A percentile compares a stretch with the other conserved stretches of the same genome.
Evolutionary conservation across 2,113 vertebrate species (phyloP).

Genomic region (Oxyruncus cristatus): DNA sequence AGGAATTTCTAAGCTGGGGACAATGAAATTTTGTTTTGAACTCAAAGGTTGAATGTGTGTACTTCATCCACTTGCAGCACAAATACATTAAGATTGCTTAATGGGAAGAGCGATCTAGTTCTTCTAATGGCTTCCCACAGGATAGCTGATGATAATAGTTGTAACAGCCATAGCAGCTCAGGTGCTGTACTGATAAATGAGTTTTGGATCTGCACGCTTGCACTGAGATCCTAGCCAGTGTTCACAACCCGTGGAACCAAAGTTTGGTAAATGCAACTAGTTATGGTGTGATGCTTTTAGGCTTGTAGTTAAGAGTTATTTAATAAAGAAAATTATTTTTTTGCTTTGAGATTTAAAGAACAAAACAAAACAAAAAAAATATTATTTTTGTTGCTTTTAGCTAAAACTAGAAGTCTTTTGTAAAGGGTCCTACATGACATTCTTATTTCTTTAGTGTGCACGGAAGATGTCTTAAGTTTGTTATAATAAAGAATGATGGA

Average conservation of each 20-base stretch:
- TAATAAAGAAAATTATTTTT: not conserved
- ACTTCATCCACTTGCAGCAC: not conserved
- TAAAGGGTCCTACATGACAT: not conserved
- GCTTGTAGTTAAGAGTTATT: not conserved
- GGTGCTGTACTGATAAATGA: not conserved
- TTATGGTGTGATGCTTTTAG: not conserved
- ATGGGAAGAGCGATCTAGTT: not conserved
- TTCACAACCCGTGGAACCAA: not conserved
- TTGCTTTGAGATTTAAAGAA: not conserved
- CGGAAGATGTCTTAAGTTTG: not conserved
- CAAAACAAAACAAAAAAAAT: not conserved
- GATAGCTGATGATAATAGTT: not conserved
- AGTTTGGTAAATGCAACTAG: not conserved
- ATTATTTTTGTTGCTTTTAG: not conserved
- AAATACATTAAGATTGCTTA: not conserved
- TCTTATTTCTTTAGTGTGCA: not conserved
- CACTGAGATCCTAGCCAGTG: not conserved
- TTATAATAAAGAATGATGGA: not conserved
- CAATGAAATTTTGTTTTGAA: not conserved
- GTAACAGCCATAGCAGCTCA: not conserved
- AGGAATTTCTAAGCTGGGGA: not conserved
- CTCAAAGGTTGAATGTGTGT: not conserved
- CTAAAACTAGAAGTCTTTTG: not conserved
- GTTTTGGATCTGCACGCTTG: not conserved
- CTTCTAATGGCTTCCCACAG: not conserved